These are phyloP conservation scores for Dysmachus trigonus DNA, from an alignment of 2,888 invertebrate species.

Conservation along the genomic window DNA sequence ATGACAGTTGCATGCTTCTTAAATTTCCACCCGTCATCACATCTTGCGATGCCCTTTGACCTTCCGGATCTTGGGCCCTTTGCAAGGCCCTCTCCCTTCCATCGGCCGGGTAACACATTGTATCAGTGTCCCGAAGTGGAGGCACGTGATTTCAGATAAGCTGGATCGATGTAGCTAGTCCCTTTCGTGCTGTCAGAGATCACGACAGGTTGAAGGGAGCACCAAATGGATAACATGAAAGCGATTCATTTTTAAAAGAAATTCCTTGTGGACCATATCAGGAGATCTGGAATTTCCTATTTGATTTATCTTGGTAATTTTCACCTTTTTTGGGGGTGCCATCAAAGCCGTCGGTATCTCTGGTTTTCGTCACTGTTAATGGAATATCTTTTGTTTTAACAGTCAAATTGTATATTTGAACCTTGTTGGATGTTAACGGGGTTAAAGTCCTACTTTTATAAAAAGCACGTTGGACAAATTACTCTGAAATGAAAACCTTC, in stretches of 20 bases:
- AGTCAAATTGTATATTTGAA: neutral
- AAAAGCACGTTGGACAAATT: neutral
- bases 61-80: neutral
- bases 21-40: constrained; percentile 20
- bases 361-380: neutral
- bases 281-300: constrained; percentile 41
- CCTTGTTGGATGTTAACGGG: neutral
- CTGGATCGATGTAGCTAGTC: neutral
- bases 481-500: neutral
- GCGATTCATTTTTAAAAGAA: constrained; percentile 17
- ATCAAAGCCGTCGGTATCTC: neutral
- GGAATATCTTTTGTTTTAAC: neutral
- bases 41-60: neutral
- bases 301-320: constrained; percentile 30
- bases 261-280: constrained; percentile 34
- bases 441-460: neutral
- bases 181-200: neutral
- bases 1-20: constrained; percentile 26
- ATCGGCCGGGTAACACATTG: constrained; percentile 1
- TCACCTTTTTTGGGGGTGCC: constrained; percentile 2
- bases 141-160: constrained; percentile 22
- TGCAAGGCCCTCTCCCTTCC: neutral
- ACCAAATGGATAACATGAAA: constrained; percentile 21
- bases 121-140: neutral
- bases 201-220: neutral